Base-by-base conservation (phyloP, 2,888 invertebrate genomes). In the Eupithecia dodoneata region DNA sequence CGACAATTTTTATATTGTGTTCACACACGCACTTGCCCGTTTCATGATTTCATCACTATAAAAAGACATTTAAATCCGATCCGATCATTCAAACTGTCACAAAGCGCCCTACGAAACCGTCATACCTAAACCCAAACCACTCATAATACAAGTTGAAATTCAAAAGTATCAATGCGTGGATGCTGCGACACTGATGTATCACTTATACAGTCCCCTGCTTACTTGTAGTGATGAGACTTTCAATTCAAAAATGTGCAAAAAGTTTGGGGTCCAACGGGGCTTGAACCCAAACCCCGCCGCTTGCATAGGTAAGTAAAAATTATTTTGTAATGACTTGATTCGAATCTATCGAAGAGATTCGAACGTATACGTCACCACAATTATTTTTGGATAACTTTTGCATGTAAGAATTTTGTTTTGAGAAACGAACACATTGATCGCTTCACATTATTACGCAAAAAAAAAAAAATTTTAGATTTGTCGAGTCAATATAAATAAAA, bases 141-240 rank as follows among this genome's bases (percentile, higher is more conserved):
- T 79, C 77, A 81, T 73, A 52, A 72, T 77, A 75, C 73, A 77
- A 65, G 18, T 75, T 66, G 65, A 76, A 76, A 78, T 74, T 80
- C 81, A 80, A 82, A 81, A 80, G 79, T 82, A 81, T 81, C 81
- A 78, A 79, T 79, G 85, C 55, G 9, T 9, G 18, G 55, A 59
- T 59, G 55, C 83, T 10, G 71, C 86, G 92, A 93, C 92, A 92
- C 89, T 93, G 93, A 94, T 91, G 91, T 92, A 93, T 94, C 93
- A 91, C 92, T 90, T 87, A 88, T 85, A 79, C 79, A 77, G 79
- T 76, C 78, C 77, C 80, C 75, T 71, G 69, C 65, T 82, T 81
- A 76, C 75, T 75, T 78, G 63, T 75, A 82, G 77, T n/a, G 78
- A 41, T 72, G 73, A 45, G 71, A 47, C 41, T 55, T 13, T 4